Conservation (phyloP, 1,140 invertebrate genomes). For the Drosophila sechellia region DNA sequence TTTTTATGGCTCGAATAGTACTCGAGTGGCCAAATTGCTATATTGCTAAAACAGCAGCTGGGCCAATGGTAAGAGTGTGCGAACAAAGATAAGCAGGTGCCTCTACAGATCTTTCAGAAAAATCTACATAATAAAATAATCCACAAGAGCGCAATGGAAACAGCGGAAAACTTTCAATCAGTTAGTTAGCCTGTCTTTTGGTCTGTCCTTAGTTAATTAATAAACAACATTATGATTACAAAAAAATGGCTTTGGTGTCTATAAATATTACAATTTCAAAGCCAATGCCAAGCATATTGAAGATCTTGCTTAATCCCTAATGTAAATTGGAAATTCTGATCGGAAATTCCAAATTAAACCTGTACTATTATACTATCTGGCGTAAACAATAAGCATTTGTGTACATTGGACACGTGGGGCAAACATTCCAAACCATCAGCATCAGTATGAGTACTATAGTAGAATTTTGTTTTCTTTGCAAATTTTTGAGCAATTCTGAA, state of each 20-base stretch:
- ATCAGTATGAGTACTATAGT: constrained; percentile 9
- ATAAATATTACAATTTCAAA: constrained; percentile 39
- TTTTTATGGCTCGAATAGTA: constrained; percentile 56
- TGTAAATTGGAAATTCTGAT: constrained; percentile 63
- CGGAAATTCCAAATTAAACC: constrained; percentile 31
- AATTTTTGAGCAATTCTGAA: constrained; percentile 32
- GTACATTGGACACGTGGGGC: constrained; percentile 37
- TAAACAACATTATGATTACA: constrained; percentile 40
- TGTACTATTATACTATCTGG: constrained; percentile 10
- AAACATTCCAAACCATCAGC: background rate
- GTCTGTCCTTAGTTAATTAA: constrained; percentile 24
- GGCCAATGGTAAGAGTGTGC: constrained; percentile 16
- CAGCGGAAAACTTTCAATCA: constrained; percentile 28
- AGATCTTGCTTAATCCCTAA: constrained; percentile 20
- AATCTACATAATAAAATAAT: constrained; percentile 25
- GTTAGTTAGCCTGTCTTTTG: background rate
- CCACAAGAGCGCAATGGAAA: background rate
- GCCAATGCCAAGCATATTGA: constrained; percentile 29
- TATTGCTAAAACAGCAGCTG: constrained; percentile 36
- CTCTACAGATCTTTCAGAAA: background rate
- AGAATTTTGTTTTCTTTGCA: constrained; percentile 22
- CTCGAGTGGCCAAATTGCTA: constrained; percentile 35
- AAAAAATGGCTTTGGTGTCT: constrained; percentile 8
- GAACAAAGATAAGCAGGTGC: constrained; percentile 45
- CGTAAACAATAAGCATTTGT: constrained; percentile 35